Base-by-base conservation (phyloP, 2,888 invertebrate species). In the Argyresthia albistria region DNA sequence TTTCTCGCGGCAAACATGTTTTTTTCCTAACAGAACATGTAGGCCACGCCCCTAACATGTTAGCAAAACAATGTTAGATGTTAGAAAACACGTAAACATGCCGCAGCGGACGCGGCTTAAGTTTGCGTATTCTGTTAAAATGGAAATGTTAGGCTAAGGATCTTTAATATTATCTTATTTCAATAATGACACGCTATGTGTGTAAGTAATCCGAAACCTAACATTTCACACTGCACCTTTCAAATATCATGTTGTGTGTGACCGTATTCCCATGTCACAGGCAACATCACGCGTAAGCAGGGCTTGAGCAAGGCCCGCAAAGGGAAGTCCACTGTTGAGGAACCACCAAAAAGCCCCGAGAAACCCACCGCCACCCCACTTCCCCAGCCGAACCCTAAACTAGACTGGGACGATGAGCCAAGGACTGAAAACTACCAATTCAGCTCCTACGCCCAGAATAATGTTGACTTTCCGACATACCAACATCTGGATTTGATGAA, bases 201-300 rank as follows among this genome's bases (percentile, higher is more conserved):
- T n/a, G n/a, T n/a, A 4, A 25, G 25, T 4, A 25, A 25, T 25
- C 2, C 25, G 6, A 25, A 25, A 25, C 25, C 25, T 15, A 1
- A 45, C 14, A 2, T n/a, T 43, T 43, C 6, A 12, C 14, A 12
- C 43, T 15, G 15, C 43, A 10, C 43, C 12, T 45, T 16, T 45
- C 14, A 16, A 45, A 45, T 16, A 45, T 25, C 15, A 15, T 16
- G 45, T 8, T 15, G 14, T 45, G 16, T 15, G 14, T 45, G 16
- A 48, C 48, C 8, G 12, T 12, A 37, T 14, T 43, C 43, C 42
- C 55, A 59, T 57, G 54, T 55, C 56, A 63, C 70, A 84, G 86
- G 86, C 75, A 84, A 75, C 66, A 76, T 83, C 67, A 72, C 78
- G 9, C 73, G 77, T 56, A 87, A 84, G 60, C 82, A 80, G 65